Evolutionary conservation across 2,797 vertebrate genomes (phyloP).

Genomic region (Antrozous pallidus): DNA sequence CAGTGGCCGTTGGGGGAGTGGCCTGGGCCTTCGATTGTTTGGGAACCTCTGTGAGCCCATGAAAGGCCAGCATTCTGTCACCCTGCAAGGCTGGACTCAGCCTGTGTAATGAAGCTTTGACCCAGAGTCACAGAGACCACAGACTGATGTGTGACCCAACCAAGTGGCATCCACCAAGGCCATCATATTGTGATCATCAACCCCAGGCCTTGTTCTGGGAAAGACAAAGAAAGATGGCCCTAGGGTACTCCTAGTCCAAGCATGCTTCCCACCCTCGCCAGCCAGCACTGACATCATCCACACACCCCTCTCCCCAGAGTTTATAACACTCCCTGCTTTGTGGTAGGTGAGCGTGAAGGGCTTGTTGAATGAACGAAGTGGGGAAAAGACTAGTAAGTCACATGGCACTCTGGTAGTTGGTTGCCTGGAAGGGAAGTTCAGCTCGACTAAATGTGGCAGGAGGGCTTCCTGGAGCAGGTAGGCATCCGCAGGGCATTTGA

Average conservation of each 20-base stretch:
- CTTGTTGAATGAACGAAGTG: accelerated
- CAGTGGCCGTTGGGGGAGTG: accelerated
- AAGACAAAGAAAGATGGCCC: background rate
- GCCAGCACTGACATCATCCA: accelerated
- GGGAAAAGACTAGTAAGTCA: too few relatives aligned
- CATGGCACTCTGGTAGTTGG: background rate
- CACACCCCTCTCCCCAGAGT: background rate
- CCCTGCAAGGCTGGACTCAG: background rate
- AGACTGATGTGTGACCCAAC: background rate
- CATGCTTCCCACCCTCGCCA: accelerated
- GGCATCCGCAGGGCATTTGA: background rate
- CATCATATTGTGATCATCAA: background rate
- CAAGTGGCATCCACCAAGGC: background rate
- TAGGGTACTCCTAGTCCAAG: accelerated
- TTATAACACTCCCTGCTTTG: background rate
- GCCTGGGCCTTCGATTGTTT: background rate
- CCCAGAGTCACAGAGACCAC: background rate
- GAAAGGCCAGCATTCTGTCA: background rate
- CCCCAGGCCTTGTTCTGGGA: background rate
- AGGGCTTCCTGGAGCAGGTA: background rate
- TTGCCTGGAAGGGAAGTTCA: background rate
- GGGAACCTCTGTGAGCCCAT: background rate
- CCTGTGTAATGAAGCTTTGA: background rate
- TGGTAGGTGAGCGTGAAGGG: background rate
- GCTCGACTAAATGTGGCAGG: background rate